phyloP scores from a whole-genome alignment of 1,140 invertebrate species.

The Neodiprion pinetum region DNA sequence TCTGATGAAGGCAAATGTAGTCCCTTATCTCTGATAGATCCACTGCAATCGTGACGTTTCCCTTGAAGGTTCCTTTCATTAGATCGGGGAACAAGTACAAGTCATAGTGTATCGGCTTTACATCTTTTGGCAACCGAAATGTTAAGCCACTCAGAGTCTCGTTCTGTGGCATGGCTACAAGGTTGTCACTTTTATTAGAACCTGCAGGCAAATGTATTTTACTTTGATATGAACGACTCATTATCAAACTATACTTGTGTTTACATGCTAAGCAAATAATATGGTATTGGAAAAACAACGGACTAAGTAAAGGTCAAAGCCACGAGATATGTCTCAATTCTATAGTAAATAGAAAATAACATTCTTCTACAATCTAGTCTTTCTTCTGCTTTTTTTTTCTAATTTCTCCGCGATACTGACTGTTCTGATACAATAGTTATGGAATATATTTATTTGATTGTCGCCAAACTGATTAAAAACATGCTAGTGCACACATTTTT shows the following conservation, averaged over 20 bases:
- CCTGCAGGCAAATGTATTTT: conserved; percentile 30
- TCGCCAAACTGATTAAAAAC: too few relatives aligned
- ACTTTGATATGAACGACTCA: not conserved
- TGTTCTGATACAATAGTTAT: too few relatives aligned
- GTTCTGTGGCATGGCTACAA: conserved; percentile 39
- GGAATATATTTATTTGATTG: too few relatives aligned
- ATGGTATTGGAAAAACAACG: too few relatives aligned
- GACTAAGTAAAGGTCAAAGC: too few relatives aligned
- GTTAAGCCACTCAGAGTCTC: conserved; percentile 44
- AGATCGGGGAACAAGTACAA: conserved; percentile 78
- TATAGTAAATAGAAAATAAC: too few relatives aligned
- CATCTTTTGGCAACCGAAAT: conserved; percentile 70
- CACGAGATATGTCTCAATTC: too few relatives aligned
- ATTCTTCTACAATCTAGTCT: too few relatives aligned
- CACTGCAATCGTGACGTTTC: conserved; percentile 76
- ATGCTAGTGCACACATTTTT: too few relatives aligned
- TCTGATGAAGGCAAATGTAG: conserved; percentile 75
- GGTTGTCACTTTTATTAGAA: conserved; percentile 24
- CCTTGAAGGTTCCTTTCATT: conserved; percentile 71
- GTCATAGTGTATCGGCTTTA: conserved; percentile 78
- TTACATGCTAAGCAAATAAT: too few relatives aligned
- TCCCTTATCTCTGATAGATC: conserved; percentile 64
- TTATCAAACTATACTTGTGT: not conserved
- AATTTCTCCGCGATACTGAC: too few relatives aligned
- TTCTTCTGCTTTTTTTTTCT: too few relatives aligned